phyloP scores from a whole-genome alignment of 2,888 invertebrate genomes.

The Chrysomela aeneicollis region DNA sequence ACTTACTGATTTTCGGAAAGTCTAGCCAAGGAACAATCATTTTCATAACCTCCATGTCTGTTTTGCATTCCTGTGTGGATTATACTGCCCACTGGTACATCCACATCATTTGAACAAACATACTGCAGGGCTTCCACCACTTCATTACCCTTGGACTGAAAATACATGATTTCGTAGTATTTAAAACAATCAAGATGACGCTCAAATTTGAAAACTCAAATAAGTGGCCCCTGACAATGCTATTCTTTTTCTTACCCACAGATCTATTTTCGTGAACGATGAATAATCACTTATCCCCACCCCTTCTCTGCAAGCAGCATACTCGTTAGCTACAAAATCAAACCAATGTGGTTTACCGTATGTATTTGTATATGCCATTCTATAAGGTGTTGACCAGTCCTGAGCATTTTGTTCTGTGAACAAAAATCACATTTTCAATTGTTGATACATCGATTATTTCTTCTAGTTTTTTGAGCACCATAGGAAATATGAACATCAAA shows the following conservation, averaged over 20 bases:
- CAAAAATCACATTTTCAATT: constrained; percentile 47
- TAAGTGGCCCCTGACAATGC: too few relatives aligned
- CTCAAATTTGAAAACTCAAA: neutral
- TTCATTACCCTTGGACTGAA: constrained; percentile 83
- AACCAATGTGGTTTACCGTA: constrained; percentile 96
- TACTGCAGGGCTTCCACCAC: constrained; percentile 90
- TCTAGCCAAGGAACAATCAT: constrained; percentile 94
- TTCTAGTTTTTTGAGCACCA: too few relatives aligned
- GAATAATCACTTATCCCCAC: constrained; percentile 96
- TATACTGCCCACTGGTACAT: constrained; percentile 90
- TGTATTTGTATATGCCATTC: constrained; percentile 81
- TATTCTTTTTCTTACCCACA: constrained; percentile 86
- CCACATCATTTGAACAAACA: constrained; percentile 95
- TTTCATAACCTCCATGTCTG: constrained; percentile 93
- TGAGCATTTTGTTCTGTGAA: constrained; percentile 48
- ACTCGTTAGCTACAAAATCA: constrained; percentile 85
- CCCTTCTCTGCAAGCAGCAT: constrained; percentile 91
- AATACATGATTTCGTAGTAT: constrained; percentile 27
- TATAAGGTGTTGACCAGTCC: constrained; percentile 66
- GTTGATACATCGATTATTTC: too few relatives aligned
- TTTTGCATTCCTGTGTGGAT: constrained; percentile 99
- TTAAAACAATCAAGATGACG: neutral
- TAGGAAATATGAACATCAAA: too few relatives aligned
- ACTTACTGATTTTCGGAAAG: constrained; percentile 87
- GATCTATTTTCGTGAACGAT: constrained; percentile 94